A percentile compares a stretch with the other conserved stretches of the same genome.
Conservation (phyloP, 2,797 vertebrate species). For the Manis crassicaudata region DNA sequence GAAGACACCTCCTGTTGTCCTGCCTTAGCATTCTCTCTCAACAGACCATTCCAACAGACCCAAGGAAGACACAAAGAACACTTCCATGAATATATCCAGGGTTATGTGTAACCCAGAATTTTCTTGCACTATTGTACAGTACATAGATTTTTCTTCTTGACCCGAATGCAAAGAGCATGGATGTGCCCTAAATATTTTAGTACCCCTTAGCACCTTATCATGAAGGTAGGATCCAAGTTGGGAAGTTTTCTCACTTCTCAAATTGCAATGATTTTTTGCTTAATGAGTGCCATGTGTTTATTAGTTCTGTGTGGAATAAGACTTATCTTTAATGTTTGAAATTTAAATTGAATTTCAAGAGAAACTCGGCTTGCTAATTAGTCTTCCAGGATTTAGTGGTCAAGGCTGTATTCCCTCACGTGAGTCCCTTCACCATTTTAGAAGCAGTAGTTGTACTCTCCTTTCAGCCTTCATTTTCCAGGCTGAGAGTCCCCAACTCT, state of each 20-base stretch:
- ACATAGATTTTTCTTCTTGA: neutral
- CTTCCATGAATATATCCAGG: neutral
- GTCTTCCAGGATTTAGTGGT: slow-evolving; percentile 73
- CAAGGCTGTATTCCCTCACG: slow-evolving; percentile 66
- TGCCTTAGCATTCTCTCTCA: neutral
- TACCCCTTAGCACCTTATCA: neutral
- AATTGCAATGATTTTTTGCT: slow-evolving; percentile 18
- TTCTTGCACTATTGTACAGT: neutral
- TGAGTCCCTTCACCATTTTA: neutral
- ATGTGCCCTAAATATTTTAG: neutral
- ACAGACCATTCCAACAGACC: neutral
- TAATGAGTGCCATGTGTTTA: slow-evolving; percentile 40
- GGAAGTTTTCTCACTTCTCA: neutral
- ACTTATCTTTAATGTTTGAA: slow-evolving; percentile 59
- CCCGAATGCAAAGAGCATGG: neutral
- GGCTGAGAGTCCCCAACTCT: slow-evolving; percentile 58
- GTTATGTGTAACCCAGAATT: neutral
- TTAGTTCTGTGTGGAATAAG: slow-evolving; percentile 44
- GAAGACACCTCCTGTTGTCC: neutral
- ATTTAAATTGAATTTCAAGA: slow-evolving; percentile 63
- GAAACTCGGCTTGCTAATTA: slow-evolving; percentile 63
- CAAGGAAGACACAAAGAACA: neutral
- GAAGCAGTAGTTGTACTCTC: slow-evolving; percentile 37
- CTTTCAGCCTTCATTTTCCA: slow-evolving; percentile 63
- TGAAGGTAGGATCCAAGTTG: neutral